phyloP scores from a whole-genome alignment of 2,888 invertebrate genomes.

The Ecliptopera silaceata region DNA sequence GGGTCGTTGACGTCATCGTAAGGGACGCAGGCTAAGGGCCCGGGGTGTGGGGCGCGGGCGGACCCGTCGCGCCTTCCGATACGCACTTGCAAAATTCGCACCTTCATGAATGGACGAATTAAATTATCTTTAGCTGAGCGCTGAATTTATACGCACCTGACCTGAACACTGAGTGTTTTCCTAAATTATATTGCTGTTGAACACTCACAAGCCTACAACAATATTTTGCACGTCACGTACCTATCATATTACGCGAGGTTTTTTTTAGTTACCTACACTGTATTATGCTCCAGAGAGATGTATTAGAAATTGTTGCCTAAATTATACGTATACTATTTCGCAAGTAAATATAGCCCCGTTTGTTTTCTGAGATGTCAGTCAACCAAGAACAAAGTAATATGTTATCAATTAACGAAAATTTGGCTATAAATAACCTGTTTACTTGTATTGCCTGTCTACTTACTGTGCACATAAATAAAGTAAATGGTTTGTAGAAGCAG shows the following conservation, averaged over 20 bases:
- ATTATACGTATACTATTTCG: too few species aligned
- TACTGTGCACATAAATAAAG: too few species aligned
- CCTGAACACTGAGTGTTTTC: constrained; percentile 54
- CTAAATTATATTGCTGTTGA: constrained; percentile 40
- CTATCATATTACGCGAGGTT: constrained; percentile 8
- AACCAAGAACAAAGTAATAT: too few species aligned
- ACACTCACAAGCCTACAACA: constrained; percentile 27
- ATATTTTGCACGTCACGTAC: constrained; percentile 25
- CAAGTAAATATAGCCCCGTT: too few species aligned
- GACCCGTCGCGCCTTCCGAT: constrained; percentile 66
- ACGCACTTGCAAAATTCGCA: constrained; percentile 81
- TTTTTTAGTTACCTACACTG: constrained; percentile 3
- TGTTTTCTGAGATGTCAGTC: too few species aligned
- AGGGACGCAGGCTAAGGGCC: constrained; percentile 48
- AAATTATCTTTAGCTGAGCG: constrained; percentile 67
- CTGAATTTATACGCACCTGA: constrained; percentile 64
- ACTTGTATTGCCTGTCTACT: too few species aligned
- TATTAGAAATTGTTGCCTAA: not conserved
- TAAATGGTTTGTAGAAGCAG: too few species aligned
- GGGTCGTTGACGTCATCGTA: constrained; percentile 77
- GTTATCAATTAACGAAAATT: too few species aligned
- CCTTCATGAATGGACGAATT: constrained; percentile 79
- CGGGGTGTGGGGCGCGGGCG: constrained; percentile 40
- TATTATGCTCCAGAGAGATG: not conserved
- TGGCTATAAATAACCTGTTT: too few species aligned